Evolutionary conservation across 2,888 invertebrate genomes (phyloP).

Genomic region (Bruchidius siliquastri): DNA sequence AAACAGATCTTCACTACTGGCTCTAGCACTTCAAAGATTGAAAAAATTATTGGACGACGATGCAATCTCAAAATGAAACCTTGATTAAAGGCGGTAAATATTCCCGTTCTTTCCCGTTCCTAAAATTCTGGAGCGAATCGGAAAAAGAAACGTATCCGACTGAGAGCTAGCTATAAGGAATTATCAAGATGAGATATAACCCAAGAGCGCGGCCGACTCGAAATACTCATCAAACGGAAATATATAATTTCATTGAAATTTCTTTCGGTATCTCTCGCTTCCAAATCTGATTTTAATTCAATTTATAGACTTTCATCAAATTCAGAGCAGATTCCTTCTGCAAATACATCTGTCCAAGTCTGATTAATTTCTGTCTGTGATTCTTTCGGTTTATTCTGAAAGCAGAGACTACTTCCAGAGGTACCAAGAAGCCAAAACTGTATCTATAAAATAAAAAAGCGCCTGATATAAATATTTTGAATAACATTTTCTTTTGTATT

Average conservation of each 20-base stretch:
- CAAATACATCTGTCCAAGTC: neutral
- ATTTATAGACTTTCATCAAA: slow-evolving; percentile 33
- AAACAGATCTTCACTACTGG: too few relatives aligned
- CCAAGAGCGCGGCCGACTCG: slow-evolving; percentile 19
- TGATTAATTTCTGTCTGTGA: neutral
- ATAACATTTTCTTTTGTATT: too few relatives aligned
- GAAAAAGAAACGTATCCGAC: neutral
- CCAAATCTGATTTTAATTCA: slow-evolving; percentile 37
- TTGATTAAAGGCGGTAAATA: neutral
- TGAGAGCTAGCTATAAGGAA: neutral
- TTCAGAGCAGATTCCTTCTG: slow-evolving; percentile 22
- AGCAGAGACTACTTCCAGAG: too few relatives aligned
- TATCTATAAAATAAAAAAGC: too few relatives aligned
- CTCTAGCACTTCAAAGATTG: neutral
- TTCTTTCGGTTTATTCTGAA: neutral
- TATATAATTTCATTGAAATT: slow-evolving; percentile 38
- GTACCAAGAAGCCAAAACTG: too few relatives aligned
- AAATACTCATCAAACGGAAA: slow-evolving; percentile 29
- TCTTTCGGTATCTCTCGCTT: slow-evolving; percentile 20
- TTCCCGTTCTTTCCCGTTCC: neutral
- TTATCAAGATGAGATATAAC: slow-evolving; percentile 3
- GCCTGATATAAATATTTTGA: too few relatives aligned
- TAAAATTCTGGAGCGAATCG: neutral
- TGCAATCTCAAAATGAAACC: neutral
- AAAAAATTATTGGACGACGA: neutral